phyloP scores from a whole-genome alignment of 2,888 invertebrate genomes.

The Pachymerium ferrugineum region DNA sequence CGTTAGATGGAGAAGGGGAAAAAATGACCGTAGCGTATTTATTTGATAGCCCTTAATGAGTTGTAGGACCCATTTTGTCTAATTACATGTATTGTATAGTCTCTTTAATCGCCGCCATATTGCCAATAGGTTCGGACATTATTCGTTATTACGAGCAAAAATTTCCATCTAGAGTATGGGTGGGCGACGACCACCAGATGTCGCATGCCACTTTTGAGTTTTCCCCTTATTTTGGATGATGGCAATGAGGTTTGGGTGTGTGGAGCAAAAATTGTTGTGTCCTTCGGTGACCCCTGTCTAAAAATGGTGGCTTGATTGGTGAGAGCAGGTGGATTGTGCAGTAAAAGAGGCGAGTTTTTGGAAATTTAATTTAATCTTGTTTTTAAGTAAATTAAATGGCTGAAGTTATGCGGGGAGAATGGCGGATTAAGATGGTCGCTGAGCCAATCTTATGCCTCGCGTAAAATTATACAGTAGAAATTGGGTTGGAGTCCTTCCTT shows the following conservation, averaged over 20 bases:
- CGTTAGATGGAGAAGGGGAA: too few species aligned
- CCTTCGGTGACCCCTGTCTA: neutral
- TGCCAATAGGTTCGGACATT: constrained; percentile 9
- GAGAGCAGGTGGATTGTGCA: constrained; percentile 19
- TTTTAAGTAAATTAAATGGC: constrained; percentile 20
- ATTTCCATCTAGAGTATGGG: constrained; percentile 22
- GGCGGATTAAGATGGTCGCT: neutral
- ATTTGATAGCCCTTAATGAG: neutral
- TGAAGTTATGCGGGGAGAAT: neutral
- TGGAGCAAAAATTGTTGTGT: constrained; percentile 22
- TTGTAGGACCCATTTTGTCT: too few species aligned
- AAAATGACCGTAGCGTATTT: neutral
- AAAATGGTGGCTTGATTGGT: constrained; percentile 2
- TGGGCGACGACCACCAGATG: constrained; percentile 22
- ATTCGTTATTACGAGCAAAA: constrained; percentile 19
- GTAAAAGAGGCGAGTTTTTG: constrained; percentile 2
- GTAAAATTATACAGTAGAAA: constrained; percentile 16
- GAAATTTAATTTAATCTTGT: constrained; percentile 27
- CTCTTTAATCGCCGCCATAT: constrained; percentile 22
- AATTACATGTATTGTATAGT: too few species aligned
- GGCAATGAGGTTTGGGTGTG: neutral
- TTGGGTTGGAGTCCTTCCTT: too few species aligned
- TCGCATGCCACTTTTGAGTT: constrained; percentile 13
- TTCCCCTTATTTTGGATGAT: constrained; percentile 2
- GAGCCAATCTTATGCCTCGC: neutral